Percentiles rank a stretch among this genome's conserved stretches.
phyloP scores from a whole-genome alignment of 2,797 vertebrate genomes.

The Urosaurus nigricauda region DNA sequence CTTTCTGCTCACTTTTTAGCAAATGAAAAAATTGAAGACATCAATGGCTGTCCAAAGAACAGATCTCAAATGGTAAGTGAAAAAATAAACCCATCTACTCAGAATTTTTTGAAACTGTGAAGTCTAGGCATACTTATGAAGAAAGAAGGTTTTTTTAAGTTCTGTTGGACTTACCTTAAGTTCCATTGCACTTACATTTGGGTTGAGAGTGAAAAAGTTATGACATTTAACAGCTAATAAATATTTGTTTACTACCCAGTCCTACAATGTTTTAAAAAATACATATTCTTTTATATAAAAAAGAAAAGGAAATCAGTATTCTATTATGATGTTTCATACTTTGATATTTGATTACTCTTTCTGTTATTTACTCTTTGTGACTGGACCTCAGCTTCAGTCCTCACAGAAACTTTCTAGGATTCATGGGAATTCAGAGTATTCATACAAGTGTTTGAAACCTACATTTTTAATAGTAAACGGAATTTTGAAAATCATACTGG shows the following conservation, averaged over 20 bases:
- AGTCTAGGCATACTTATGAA: background rate
- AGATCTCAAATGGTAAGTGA: constrained; percentile 97
- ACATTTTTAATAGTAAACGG: background rate
- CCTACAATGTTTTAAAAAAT: background rate
- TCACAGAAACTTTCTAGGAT: background rate
- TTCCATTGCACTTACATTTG: background rate
- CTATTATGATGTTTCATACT: background rate
- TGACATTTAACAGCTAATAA: background rate
- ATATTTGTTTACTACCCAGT: background rate
- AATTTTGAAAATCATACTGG: constrained; percentile 10
- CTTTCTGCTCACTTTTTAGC: constrained; percentile 82
- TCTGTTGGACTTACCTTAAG: background rate
- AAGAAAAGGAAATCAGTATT: background rate
- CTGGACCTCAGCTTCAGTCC: background rate
- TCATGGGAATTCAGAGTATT: background rate
- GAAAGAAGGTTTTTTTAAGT: background rate
- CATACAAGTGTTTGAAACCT: background rate
- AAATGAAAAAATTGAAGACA: constrained; percentile 98
- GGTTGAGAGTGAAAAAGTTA: background rate
- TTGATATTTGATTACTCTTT: background rate
- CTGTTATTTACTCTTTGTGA: background rate
- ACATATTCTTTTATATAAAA: too few species aligned
- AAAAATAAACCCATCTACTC: background rate
- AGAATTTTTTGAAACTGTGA: background rate
- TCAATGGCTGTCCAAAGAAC: constrained; percentile 97